Evolutionary conservation across 2,888 invertebrate genomes (phyloP).

Genomic region (Leuctra nigra): DNA sequence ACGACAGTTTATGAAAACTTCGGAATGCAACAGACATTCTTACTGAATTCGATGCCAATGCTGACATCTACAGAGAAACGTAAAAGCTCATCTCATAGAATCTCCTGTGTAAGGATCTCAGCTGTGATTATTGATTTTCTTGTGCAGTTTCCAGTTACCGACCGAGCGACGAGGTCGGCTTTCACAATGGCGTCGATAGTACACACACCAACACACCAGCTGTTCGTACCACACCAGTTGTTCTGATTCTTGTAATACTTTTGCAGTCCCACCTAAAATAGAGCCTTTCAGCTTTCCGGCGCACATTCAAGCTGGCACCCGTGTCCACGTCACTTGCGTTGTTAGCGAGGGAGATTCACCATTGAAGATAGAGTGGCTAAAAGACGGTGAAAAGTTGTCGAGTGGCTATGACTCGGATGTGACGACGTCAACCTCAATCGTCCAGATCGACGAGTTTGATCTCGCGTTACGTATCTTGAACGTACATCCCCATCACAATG

Average conservation of each 20-base stretch:
- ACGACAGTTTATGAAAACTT: no score
- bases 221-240: neutral
- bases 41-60: no score
- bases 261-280: slow-evolving; percentile 55
- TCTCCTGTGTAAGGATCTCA: no score
- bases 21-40: no score
- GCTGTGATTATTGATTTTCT: neutral
- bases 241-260: slow-evolving; percentile 30
- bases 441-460: slow-evolving; percentile 38
- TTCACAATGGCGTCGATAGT: neutral
- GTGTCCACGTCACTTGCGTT: slow-evolving; percentile 53
- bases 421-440: slow-evolving; percentile 18
- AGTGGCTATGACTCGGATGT: neutral
- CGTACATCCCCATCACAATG: slow-evolving; percentile 40
- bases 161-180: no score
- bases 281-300: slow-evolving; percentile 59
- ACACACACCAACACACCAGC: neutral
- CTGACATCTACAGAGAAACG: no score
- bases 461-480: slow-evolving; percentile 32
- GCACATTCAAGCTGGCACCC: slow-evolving; percentile 53
- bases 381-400: slow-evolving; percentile 40
- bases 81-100: no score
- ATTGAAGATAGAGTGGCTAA: slow-evolving; percentile 55
- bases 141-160: neutral
- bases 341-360: slow-evolving; percentile 57